phyloP scores from a whole-genome alignment of 2,888 invertebrate genomes.

The Andrena chrysosceles region DNA sequence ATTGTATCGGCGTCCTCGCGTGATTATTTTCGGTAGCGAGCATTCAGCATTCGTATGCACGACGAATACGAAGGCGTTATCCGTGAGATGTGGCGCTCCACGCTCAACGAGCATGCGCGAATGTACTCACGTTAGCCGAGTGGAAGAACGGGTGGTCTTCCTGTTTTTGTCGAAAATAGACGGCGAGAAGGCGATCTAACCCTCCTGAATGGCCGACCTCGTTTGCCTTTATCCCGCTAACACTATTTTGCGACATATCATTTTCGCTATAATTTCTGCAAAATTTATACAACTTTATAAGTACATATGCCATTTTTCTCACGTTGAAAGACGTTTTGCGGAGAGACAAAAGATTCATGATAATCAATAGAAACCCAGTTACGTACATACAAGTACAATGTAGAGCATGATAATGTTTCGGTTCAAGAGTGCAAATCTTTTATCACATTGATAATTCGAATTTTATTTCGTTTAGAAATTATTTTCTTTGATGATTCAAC shows the following conservation, averaged over 20 bases:
- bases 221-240: slow-evolving; percentile 55
- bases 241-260: not conserved
- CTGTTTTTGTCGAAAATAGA: slow-evolving; percentile 72
- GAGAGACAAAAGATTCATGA: not conserved
- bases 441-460: no score
- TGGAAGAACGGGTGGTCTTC: slow-evolving; percentile 63
- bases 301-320: not conserved
- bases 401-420: no score
- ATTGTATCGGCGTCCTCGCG: slow-evolving; percentile 60
- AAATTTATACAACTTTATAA: not conserved
- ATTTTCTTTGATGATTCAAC: no score
- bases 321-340: not conserved
- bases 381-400: no score
- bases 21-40: slow-evolving; percentile 76
- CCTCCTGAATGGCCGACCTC: slow-evolving; percentile 32
- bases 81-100: slow-evolving; percentile 32
- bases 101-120: slow-evolving; percentile 60
- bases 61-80: slow-evolving; percentile 53
- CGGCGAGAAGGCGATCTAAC: slow-evolving; percentile 52
- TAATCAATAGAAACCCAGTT: no score
- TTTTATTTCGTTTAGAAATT: no score
- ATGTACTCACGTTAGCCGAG: slow-evolving; percentile 8
- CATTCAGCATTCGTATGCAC: slow-evolving; percentile 73
- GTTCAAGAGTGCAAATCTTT: no score
- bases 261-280: not conserved